phyloP scores from a whole-genome alignment of 2,113 vertebrate genomes.

The Synodontis membranacea region DNA sequence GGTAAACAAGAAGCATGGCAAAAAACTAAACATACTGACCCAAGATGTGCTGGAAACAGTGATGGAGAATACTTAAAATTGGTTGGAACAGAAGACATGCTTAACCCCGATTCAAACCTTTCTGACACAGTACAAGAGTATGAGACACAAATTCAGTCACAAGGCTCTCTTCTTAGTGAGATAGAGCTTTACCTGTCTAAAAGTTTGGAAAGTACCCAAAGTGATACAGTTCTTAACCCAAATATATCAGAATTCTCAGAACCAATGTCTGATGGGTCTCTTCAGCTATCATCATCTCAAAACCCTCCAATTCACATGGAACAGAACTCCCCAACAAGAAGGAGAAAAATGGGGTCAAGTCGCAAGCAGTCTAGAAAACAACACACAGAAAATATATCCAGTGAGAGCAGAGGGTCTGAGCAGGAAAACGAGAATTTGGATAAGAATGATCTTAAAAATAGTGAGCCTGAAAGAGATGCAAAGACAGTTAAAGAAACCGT shows the following conservation, averaged over 20 bases:
- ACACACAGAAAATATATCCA: constrained; percentile 26
- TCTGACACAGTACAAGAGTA: background rate
- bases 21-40: background rate
- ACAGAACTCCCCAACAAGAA: constrained; percentile 47
- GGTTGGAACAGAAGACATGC: background rate
- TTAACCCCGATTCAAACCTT: background rate
- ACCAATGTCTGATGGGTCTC: constrained; percentile 6
- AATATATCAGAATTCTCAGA: constrained; percentile 23
- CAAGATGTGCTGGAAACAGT: background rate
- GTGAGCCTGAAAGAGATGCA: background rate
- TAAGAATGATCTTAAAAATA: background rate
- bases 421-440: constrained; percentile 20
- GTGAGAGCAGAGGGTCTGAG: constrained; percentile 17
- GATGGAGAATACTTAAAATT: background rate
- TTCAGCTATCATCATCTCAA: constrained; percentile 24
- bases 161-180: constrained; percentile 38
- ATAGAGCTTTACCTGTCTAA: constrained; percentile 34
- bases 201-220: constrained; percentile 13
- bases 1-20: background rate
- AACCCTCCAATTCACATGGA: constrained; percentile 7
- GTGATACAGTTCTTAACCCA: background rate
- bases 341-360: constrained; percentile 73
- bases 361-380: constrained; percentile 58
- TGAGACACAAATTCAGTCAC: constrained; percentile 22
- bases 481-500: constrained; percentile 32